Evolutionary conservation across 2,113 vertebrate genomes (phyloP).

Genomic region (Zapus hudsonius): DNA sequence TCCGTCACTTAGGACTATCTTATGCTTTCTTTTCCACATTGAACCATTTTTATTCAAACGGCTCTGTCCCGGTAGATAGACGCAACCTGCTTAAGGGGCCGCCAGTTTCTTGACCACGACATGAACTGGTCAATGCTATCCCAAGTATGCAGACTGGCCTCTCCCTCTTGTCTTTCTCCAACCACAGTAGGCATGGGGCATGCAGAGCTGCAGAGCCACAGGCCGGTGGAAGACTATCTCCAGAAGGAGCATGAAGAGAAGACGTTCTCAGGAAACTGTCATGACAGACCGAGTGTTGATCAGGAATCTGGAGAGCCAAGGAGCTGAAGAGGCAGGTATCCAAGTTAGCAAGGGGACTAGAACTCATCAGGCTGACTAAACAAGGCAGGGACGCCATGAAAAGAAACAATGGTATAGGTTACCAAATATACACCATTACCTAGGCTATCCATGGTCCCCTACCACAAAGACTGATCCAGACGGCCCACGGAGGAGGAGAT

Average conservation of each 20-base stretch:
- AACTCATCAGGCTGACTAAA: background rate
- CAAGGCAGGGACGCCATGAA: background rate
- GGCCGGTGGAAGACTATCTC: background rate
- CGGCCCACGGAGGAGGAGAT: too few species aligned
- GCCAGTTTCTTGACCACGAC: background rate
- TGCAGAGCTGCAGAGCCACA: too few species aligned
- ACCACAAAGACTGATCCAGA: too few species aligned
- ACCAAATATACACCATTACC: too few species aligned
- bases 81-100: background rate
- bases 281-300: background rate
- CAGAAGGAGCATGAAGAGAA: background rate
- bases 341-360: background rate
- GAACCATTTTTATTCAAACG: background rate
- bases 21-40: background rate
- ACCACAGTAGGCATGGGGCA: background rate
- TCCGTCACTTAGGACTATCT: background rate
- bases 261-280: background rate
- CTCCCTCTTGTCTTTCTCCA: background rate
- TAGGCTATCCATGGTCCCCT: too few species aligned
- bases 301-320: background rate
- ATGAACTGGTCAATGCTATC: background rate
- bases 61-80: background rate
- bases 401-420: background rate
- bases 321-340: background rate
- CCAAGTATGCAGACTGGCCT: background rate